Percentiles rank a stretch among this genome's conserved stretches.
phyloP scores from a whole-genome alignment of 2,888 invertebrate genomes.

The Criorhina ranunculi region DNA sequence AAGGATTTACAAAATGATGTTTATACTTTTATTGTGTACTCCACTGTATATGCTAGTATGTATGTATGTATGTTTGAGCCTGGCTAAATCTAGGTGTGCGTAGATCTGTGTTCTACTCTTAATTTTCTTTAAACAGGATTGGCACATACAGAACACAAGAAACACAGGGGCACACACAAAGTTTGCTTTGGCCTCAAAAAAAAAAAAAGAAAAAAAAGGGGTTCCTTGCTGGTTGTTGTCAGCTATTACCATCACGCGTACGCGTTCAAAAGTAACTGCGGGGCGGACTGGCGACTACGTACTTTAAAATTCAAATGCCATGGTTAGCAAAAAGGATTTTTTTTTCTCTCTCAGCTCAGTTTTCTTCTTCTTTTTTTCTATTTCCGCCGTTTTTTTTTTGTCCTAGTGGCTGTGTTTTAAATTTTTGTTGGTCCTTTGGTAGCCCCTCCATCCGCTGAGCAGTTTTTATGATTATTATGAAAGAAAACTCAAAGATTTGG shows the following conservation, averaged over 20 bases:
- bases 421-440: slow-evolving; percentile 23
- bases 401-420: slow-evolving; percentile 22
- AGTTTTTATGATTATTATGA: slow-evolving; percentile 69
- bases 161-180: slow-evolving; percentile 20
- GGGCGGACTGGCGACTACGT: slow-evolving; percentile 54
- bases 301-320: slow-evolving; percentile 72
- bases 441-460: slow-evolving; percentile 9
- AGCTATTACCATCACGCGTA: slow-evolving; percentile 50
- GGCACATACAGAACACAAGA: slow-evolving; percentile 24
- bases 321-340: slow-evolving; percentile 49
- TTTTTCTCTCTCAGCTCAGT: slow-evolving; percentile 4
- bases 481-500: slow-evolving; percentile 70
- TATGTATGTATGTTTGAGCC: slow-evolving; percentile 1
- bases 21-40: slow-evolving; percentile 72
- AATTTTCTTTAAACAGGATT: slow-evolving; percentile 43
- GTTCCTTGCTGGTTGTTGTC: slow-evolving; percentile 39
- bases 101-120: slow-evolving; percentile 34
- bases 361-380: background rate
- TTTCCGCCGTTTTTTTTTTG: background rate
- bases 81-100: slow-evolving; percentile 54
- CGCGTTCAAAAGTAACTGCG: slow-evolving; percentile 46
- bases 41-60: background rate
- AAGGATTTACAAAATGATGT: slow-evolving; percentile 73
- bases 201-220: no score
- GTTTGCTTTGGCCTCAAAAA: slow-evolving; percentile 1